Evolutionary conservation across 2,113 vertebrate species (phyloP).

Genomic region (Collichthys lucidus): DNA sequence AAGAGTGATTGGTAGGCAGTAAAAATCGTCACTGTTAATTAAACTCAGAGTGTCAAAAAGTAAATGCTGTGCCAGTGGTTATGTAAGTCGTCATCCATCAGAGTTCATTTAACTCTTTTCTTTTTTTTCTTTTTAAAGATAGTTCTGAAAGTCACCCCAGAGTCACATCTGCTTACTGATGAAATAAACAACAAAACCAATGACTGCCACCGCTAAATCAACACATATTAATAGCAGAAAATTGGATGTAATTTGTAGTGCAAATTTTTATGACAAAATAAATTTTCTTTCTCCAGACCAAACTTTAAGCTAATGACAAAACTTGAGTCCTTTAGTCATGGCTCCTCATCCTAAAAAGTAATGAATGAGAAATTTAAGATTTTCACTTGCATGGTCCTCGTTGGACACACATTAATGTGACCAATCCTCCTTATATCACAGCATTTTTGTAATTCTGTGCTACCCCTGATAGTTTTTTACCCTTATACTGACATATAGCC

Average conservation of each 20-base stretch:
- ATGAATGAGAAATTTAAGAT: slow-evolving; percentile 2
- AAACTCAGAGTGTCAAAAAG: slow-evolving; percentile 18
- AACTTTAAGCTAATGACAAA: slow-evolving; percentile 5
- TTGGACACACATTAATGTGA: neutral
- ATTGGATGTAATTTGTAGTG: slow-evolving; percentile 20
- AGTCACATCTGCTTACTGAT: slow-evolving; percentile 2
- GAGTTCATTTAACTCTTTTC: slow-evolving; percentile 21
- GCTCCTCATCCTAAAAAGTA: neutral
- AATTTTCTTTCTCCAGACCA: slow-evolving; percentile 3
- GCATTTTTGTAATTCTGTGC: neutral
- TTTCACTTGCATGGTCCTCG: slow-evolving; percentile 4
- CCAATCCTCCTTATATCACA: slow-evolving; percentile 1
- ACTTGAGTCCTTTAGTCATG: neutral
- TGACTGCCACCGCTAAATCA: slow-evolving; percentile 27
- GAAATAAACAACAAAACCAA: slow-evolving; percentile 44
- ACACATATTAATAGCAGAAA: slow-evolving; percentile 14
- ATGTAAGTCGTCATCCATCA: slow-evolving; percentile 35
- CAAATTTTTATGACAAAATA: slow-evolving; percentile 10
- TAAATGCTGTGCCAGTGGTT: slow-evolving; percentile 19
- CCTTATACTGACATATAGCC: neutral
- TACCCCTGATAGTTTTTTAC: neutral
- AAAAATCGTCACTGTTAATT: slow-evolving; percentile 26
- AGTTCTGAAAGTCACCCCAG: neutral
- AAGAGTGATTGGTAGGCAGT: slow-evolving; percentile 28
- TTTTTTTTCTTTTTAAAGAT: slow-evolving; percentile 24